Evolutionary conservation across 1,140 invertebrate species (phyloP).

Genomic region (Pantala flavescens): DNA sequence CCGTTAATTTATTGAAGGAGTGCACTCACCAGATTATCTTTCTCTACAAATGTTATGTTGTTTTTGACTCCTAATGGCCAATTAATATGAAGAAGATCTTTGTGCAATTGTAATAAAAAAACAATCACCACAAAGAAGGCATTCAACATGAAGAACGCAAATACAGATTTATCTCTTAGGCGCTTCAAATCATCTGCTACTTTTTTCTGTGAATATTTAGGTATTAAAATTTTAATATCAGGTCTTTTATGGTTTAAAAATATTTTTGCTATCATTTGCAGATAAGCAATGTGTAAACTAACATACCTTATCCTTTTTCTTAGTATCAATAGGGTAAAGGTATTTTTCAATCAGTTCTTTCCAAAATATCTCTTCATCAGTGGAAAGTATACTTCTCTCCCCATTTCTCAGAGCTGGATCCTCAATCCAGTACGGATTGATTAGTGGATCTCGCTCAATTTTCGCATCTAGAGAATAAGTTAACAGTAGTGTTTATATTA

Average conservation of each 20-base stretch:
- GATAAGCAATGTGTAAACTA: neutral
- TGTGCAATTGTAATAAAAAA: slow-evolving; percentile 67
- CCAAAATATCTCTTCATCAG: slow-evolving; percentile 60
- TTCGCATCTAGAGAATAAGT: neutral
- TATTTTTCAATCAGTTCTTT: slow-evolving; percentile 59
- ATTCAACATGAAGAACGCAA: slow-evolving; percentile 77
- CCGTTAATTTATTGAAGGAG: too few species aligned
- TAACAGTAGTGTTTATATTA: too few species aligned
- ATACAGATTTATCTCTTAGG: slow-evolving; percentile 58
- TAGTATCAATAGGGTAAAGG: slow-evolving; percentile 54
- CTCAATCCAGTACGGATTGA: slow-evolving; percentile 59
- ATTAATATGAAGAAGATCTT: slow-evolving; percentile 53
- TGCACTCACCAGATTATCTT: too few species aligned
- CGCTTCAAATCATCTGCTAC: slow-evolving; percentile 49
- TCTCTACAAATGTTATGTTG: slow-evolving; percentile 46
- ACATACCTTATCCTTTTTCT: slow-evolving; percentile 41
- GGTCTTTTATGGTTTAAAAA: neutral
- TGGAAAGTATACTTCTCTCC: slow-evolving; percentile 46
- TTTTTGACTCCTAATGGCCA: slow-evolving; percentile 59
- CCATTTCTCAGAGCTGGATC: slow-evolving; percentile 51
- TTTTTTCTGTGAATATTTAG: slow-evolving; percentile 34
- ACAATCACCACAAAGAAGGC: slow-evolving; percentile 69
- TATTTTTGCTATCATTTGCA: slow-evolving; percentile 20
- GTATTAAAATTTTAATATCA: neutral
- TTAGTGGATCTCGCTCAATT: neutral